A percentile compares a stretch with the other conserved stretches of the same genome.
Evolutionary conservation across 2,888 invertebrate genomes (phyloP).

Genomic region (Netelia virgata): DNA sequence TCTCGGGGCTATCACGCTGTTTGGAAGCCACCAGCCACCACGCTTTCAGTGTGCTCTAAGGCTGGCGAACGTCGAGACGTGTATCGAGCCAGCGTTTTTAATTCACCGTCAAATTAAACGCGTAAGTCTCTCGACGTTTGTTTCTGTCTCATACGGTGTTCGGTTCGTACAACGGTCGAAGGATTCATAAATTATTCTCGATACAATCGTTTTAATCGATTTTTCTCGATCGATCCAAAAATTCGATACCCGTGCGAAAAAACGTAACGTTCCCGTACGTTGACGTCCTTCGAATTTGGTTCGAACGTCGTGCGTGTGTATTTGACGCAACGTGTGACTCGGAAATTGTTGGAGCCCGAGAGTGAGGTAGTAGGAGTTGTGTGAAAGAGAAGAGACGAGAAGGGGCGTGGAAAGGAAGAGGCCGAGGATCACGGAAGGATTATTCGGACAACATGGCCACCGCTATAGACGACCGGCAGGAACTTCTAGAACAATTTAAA

Average conservation of each 20-base stretch:
- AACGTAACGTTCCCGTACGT: neutral
- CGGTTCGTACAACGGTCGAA: neutral
- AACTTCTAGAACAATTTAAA: constrained; percentile 82
- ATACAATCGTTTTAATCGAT: neutral
- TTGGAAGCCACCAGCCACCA: constrained; percentile 60
- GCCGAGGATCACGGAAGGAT: constrained; percentile 77
- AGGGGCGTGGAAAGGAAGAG: constrained; percentile 58
- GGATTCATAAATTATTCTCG: neutral
- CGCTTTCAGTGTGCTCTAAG: constrained; percentile 67
- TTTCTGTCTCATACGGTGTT: neutral
- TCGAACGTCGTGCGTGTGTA: too few species aligned
- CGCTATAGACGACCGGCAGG: constrained; percentile 84
- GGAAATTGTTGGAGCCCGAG: constrained; percentile 11
- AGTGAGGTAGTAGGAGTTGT: constrained; percentile 31
- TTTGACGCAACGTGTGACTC: too few species aligned
- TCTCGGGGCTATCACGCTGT: constrained; percentile 60
- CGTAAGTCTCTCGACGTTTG: neutral
- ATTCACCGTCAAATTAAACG: neutral
- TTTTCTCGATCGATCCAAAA: neutral
- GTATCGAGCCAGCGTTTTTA: constrained; percentile 20
- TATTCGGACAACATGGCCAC: constrained; percentile 83
- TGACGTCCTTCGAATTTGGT: constrained; percentile 1
- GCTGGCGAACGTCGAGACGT: constrained; percentile 65
- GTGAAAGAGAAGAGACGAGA: constrained; percentile 60
- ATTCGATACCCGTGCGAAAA: neutral